Evolutionary conservation across 2,113 vertebrate genomes (phyloP).

Genomic region (Prietella phreatophila): DNA sequence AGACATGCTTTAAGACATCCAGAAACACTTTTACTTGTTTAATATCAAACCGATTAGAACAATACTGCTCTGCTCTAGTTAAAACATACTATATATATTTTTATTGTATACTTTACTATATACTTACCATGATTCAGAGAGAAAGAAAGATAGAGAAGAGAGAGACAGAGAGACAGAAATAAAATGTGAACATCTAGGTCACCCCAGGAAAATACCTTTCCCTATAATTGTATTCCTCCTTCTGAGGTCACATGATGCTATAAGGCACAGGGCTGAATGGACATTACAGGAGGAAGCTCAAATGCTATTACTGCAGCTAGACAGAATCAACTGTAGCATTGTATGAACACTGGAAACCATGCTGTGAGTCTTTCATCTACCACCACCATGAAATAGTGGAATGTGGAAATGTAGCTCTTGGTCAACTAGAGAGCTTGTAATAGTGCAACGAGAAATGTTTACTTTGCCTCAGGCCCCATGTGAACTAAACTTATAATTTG

Average conservation of each 20-base stretch:
- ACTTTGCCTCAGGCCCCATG: constrained; percentile 65
- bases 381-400: constrained; percentile 26
- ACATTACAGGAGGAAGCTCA: constrained; percentile 58
- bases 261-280: constrained; percentile 55
- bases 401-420: constrained; percentile 44
- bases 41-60: background rate
- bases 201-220: constrained; percentile 58
- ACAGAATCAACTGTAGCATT: constrained; percentile 63
- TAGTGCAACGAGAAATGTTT: constrained; percentile 62
- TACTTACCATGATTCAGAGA: constrained; percentile 25
- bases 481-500: constrained; percentile 55
- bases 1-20: background rate
- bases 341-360: constrained; percentile 53
- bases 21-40: background rate
- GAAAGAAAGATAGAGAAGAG: background rate
- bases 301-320: constrained; percentile 63
- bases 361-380: constrained; percentile 46
- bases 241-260: constrained; percentile 62
- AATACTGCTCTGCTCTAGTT: background rate
- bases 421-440: constrained; percentile 58
- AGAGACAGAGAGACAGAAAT: background rate
- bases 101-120: background rate
- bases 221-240: constrained; percentile 63
- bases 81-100: constrained; percentile 4
- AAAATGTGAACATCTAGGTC: background rate